Base-by-base conservation (phyloP, 1,140 invertebrate species). In the Ips typographus region DNA sequence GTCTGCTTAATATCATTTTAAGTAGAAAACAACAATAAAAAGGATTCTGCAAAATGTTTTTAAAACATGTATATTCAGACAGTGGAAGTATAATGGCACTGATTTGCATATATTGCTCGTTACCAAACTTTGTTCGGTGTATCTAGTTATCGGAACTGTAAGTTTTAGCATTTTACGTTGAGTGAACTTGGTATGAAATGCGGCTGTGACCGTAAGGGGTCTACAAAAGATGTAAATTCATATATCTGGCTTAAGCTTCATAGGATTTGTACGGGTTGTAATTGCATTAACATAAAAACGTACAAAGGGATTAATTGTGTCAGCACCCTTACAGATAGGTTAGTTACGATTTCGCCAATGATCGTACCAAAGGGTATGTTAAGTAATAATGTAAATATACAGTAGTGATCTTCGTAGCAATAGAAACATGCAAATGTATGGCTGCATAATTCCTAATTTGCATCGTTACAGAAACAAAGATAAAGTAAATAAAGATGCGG, bases 41-140 rank as follows among this genome's bases (percentile, higher is more conserved):
- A 55, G 37, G 8, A 6, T 5, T 37, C 36, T 55, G 37, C 52
- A 38, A 63, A 71, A 71, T 65, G 56, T 71, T 71, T 71, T 71
- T 60, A 71, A 65, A 65, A 65, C 47, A 65, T 71, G 63, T 65
- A 65, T 68, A 63, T 68, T 67, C 65, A 71, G 58, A 60, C 58
- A 63, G 65, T 63, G 70, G 60, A 67, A 68, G 63, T 64, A 69
- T 71, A 71, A 71, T 68, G 70, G 60, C 59, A 8, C 51, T 67
- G 66, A 71, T 71, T 71, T 71, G 70, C 70, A 71, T 71, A 71
- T 71, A 71, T 68, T 68, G 65, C 65, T 67, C 70, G 65, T 71
- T 71, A 71, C 70, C 58, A 39, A 71, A 71, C 56, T 71, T 71
- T 53, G 58, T 67, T 56, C 51, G 61, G 49, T 56, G 65, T 62